Evolutionary conservation across 2,888 invertebrate species (phyloP).

Genomic region (Heliothis peltigera): DNA sequence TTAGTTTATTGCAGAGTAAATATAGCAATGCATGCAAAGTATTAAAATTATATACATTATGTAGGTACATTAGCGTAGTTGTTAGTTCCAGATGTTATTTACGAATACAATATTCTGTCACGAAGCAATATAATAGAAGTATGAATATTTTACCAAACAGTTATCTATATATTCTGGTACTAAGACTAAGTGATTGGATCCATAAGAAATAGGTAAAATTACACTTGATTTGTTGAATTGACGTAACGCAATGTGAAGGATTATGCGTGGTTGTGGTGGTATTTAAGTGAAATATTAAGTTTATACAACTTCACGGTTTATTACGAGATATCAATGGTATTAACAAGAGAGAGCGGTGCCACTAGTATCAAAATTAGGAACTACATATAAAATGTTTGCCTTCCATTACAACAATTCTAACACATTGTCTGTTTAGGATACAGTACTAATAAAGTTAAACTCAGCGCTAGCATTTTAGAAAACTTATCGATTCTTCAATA

Average conservation of each 20-base stretch:
- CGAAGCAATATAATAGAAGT: neutral
- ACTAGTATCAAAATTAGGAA: too few relatives aligned
- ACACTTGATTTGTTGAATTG: neutral
- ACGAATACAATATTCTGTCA: neutral
- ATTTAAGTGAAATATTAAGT: too few relatives aligned
- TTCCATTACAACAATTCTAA: too few relatives aligned
- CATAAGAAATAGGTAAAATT: neutral
- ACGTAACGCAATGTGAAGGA: too few relatives aligned
- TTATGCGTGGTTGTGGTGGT: too few relatives aligned
- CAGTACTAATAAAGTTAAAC: neutral
- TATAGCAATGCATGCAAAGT: neutral
- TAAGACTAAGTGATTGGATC: neutral
- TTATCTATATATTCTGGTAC: neutral
- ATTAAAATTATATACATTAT: too few relatives aligned
- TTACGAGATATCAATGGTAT: too few relatives aligned
- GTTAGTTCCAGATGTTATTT: conserved; percentile 1
- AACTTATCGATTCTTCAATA: neutral
- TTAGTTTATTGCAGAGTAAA: neutral
- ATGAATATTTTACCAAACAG: neutral
- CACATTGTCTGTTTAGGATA: too few relatives aligned
- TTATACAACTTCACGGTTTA: too few relatives aligned
- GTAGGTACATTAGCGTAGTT: neutral
- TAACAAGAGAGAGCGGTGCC: too few relatives aligned
- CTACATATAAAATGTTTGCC: too few relatives aligned
- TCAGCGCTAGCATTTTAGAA: neutral